These are phyloP conservation scores for Polyploca ridens DNA, from an alignment of 2,888 invertebrate species.

Conservation along the genomic window DNA sequence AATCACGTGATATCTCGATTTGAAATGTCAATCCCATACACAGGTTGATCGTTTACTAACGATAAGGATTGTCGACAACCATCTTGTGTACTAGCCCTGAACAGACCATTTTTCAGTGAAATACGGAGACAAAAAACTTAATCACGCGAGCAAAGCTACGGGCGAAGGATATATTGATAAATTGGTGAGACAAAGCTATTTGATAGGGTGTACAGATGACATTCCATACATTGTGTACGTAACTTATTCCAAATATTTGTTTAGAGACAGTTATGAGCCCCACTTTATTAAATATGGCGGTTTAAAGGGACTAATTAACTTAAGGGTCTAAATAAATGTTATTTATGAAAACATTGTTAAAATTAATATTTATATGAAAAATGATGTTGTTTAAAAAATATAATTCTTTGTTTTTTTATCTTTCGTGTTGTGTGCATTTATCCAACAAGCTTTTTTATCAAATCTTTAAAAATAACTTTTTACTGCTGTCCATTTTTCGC, in stretches of 20 bases:
- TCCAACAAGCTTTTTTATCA: too few species aligned
- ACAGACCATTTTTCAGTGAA: neutral
- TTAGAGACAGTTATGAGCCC: slow-evolving; percentile 11
- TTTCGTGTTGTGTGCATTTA: neutral
- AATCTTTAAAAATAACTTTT: too few species aligned
- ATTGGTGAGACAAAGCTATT: neutral
- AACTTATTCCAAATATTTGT: slow-evolving; percentile 11
- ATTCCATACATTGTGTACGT: neutral
- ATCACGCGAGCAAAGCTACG: neutral
- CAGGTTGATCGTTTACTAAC: too few species aligned
- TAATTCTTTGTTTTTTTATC: neutral
- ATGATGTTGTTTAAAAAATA: too few species aligned
- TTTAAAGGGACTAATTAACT: neutral
- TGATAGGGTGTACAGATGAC: neutral
- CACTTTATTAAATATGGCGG: slow-evolving; percentile 11
- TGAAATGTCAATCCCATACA: too few species aligned
- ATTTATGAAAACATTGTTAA: neutral
- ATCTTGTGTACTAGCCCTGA: too few species aligned
- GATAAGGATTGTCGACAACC: too few species aligned
- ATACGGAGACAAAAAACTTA: neutral
- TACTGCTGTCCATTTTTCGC: too few species aligned
- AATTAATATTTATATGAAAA: too few species aligned
- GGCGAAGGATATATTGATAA: neutral
- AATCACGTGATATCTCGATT: too few species aligned
- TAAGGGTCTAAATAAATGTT: neutral